These are phyloP conservation scores for Mechanitis mazaeus DNA, from an alignment of 2,888 invertebrate species.

Conservation along the genomic window DNA sequence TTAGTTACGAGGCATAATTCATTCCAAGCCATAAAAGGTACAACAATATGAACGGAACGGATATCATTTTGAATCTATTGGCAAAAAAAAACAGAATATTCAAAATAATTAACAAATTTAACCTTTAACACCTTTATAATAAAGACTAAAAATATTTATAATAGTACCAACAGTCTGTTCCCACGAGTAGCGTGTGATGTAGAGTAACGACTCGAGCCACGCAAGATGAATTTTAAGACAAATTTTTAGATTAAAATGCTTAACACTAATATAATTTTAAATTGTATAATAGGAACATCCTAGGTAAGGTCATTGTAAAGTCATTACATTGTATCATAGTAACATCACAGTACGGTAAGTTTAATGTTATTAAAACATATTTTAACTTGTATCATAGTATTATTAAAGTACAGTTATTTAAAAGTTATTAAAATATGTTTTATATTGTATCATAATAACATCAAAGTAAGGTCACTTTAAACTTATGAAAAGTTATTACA, in stretches of 20 bases:
- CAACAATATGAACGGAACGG: too few species aligned
- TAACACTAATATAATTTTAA: background rate
- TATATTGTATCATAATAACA: too few species aligned
- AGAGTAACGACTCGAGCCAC: slow-evolving; percentile 31
- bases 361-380: too few species aligned
- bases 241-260: slow-evolving; percentile 11
- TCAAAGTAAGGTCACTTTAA: too few species aligned
- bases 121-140: background rate
- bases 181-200: slow-evolving; percentile 43
- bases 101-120: background rate
- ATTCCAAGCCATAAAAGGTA: too few species aligned
- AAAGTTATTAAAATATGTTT: too few species aligned
- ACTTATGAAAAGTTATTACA: too few species aligned
- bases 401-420: too few species aligned
- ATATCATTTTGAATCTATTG: background rate
- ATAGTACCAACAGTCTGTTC: slow-evolving; percentile 38
- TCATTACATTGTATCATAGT: background rate
- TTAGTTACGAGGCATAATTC: too few species aligned
- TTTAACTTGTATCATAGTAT: too few species aligned
- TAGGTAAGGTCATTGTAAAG: background rate
- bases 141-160: background rate
- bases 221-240: slow-evolving; percentile 32
- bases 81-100: background rate
- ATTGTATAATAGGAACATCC: background rate
- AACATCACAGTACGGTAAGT: too few species aligned